These are phyloP conservation scores for Zalophus californianus DNA, from an alignment of 2,797 vertebrate genomes.

Conservation along the genomic window DNA sequence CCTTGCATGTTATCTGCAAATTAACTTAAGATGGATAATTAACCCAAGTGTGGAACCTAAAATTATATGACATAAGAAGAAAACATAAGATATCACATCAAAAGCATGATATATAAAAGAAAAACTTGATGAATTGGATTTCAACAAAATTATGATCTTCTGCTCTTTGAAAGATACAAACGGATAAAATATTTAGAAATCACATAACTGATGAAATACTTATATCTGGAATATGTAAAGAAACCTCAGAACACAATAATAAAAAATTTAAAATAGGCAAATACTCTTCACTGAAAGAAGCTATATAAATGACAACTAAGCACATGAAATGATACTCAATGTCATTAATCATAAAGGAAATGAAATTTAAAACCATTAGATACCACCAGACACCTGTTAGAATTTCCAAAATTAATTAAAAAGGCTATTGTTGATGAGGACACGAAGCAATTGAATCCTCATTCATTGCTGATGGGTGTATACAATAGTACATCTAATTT, in stretches of 20 bases:
- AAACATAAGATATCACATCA: background rate
- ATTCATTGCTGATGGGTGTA: background rate
- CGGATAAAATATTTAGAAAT: constrained; percentile 21
- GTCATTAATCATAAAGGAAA: background rate
- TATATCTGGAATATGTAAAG: background rate
- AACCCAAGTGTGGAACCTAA: background rate
- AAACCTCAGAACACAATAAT: background rate
- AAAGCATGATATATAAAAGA: background rate
- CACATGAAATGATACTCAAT: background rate
- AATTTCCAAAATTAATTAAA: background rate
- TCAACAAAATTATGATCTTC: background rate
- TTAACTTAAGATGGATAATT: background rate
- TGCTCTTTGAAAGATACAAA: background rate
- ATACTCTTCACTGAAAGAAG: background rate
- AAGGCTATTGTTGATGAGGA: background rate
- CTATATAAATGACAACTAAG: background rate
- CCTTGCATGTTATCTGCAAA: background rate
- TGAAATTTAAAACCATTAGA: background rate
- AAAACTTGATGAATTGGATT: background rate
- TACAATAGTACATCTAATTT: background rate
- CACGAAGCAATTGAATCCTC: background rate
- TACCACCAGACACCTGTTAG: background rate
- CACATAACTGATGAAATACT: background rate
- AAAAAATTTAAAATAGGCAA: background rate
- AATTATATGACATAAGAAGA: background rate